Evolutionary conservation across 2,888 invertebrate genomes (phyloP), one percentile per base, ranked within the genome.

Genomic region (Amphipoea oculea): DNA sequence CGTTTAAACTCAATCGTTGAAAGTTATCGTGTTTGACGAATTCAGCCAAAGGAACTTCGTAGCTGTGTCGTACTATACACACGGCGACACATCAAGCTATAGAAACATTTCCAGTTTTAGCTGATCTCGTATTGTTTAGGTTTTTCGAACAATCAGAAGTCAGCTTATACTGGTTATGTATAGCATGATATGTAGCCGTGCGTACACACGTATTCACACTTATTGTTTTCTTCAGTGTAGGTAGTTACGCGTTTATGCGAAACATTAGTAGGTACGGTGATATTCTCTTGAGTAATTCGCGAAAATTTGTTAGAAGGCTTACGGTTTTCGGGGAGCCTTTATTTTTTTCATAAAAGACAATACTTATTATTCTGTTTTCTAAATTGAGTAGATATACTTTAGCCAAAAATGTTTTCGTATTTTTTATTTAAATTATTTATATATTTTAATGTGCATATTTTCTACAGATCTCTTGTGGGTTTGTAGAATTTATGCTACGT

Each of bases 191-290:
- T 60, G n/a, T n/a, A 11, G 11, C n/a, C 57, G n/a, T 60, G 57
- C n/a, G 57, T 83, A 77, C 60, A 23, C 80, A 84, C 67, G 71
- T 76, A 68, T 62, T 75, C 71, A 83, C 75, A 86, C 68, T 85
- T 88, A 82, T 86, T 88, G 78, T 86, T 78, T 80, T 79, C 65
- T 82, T 74, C 67, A 42, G 54, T 73, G 65, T 68, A 62, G 36
- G 73, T 72, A 70, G 73, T 78, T 73, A 86, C 68, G 45, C 83
- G 40, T 68, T 83, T 76, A 72, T 79, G 73, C 36, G 72, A 65
- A 75, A 71, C 78, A 79, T 86, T 83, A 86, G 68, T n/a, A n/a
- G n/a, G n/a, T 60, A 65, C 42, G 66, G 72, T 73, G 72, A 71
- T 83, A 88, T 77, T 83, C 75, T 83, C 78, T 71, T 70, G 81